phyloP scores from a whole-genome alignment of 2,797 vertebrate genomes.

The Sebastes trivittatus region DNA sequence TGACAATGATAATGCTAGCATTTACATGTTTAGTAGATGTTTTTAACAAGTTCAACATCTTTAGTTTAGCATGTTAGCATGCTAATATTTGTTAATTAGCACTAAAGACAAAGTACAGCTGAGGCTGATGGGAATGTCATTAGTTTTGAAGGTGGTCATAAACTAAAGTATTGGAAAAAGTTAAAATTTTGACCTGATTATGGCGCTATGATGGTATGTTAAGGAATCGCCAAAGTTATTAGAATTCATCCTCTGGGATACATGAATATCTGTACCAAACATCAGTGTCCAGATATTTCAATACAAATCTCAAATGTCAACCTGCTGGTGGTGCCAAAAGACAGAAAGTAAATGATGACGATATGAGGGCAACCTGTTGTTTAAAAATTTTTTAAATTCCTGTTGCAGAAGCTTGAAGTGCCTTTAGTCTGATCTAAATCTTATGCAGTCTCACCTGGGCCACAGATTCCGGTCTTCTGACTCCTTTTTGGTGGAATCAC shows the following conservation, averaged over 20 bases:
- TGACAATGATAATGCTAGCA: too few relatives aligned
- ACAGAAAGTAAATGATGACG: fast-evolving
- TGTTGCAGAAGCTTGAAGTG: not conserved
- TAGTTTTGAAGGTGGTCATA: too few relatives aligned
- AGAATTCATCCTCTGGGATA: not conserved
- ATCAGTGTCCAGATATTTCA: not conserved
- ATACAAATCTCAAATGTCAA: not conserved
- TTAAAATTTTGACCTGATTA: too few relatives aligned
- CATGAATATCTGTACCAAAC: not conserved
- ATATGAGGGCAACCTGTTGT: not conserved
- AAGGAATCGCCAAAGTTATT: too few relatives aligned
- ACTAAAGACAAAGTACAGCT: not conserved
- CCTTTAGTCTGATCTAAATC: not conserved
- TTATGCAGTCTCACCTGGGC: slow-evolving; percentile 65
- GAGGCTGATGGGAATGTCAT: not conserved
- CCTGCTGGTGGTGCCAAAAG: not conserved
- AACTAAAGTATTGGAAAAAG: too few relatives aligned
- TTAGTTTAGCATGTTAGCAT: not conserved
- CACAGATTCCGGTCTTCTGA: slow-evolving; percentile 35
- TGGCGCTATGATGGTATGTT: not conserved
- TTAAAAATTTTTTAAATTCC: not conserved
- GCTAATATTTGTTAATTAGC: not conserved
- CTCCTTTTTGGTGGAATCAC: not conserved
- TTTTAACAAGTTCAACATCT: too few relatives aligned
- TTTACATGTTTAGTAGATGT: too few relatives aligned